Evolutionary conservation across 2,888 invertebrate genomes (phyloP), one percentile per base, ranked within the genome.

Genomic region (Zhengitettix transpicula): DNA sequence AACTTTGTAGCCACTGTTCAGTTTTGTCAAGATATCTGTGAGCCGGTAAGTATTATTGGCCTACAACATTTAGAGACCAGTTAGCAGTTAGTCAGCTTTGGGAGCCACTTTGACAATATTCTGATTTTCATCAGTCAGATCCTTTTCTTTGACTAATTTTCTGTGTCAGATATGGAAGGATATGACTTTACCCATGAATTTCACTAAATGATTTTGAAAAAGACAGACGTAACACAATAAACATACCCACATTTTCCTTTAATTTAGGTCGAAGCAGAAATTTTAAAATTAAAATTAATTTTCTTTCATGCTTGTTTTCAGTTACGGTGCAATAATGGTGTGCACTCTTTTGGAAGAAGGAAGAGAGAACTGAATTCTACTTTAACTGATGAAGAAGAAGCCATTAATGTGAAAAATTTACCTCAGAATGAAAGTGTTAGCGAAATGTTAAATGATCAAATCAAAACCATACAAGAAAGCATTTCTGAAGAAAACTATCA

Each of bases 1-100:
- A 74, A 75, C 65, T 75, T 75, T 64, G 73, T 74, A 60, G 74
- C 74, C 8, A 74, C 74, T 40, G 73, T 75, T 16, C 70, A 73
- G 62, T 75, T 75, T 66, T 75, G 75, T 63, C 74, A 73, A 64
- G 74, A 74, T 61, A 65, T 68, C 54, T 75, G 75, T 65, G 71
- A 72, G 65, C 73, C 74, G 65, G 73, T 75, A 67, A 66, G 69
- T 62, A 59, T 7, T 28, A 28, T 28, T 28, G 28, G 28, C 47
- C 40, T 17, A n/a, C 28, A 28, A 28, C 28, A 28, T 5, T 28
- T 28, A 28, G 28, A 28, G 28, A 28, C 28, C 7, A 28, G 28
- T 28, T 28, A 28, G 28, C 28, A 28, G 7, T 28, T 2, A 28
- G 7, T 2, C 28, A 5, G 7, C 2, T 28, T 28, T 28, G 28